Base-by-base conservation (phyloP, 2,113 vertebrate genomes). In the Scomber scombrus region DNA sequence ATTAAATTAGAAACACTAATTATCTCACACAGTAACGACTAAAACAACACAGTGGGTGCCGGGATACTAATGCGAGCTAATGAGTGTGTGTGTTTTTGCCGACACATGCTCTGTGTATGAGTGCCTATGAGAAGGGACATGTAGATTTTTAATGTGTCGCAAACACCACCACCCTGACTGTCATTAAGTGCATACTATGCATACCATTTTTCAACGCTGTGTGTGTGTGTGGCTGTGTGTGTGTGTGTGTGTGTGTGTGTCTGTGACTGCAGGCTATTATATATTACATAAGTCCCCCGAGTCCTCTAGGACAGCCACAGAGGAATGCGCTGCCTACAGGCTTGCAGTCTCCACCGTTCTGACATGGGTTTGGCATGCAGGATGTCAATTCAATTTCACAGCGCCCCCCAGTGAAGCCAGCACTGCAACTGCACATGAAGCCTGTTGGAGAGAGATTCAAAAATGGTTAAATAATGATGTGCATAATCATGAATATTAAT, bases 341-440 rank as follows among this genome's bases (percentile, higher is more conserved):
- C 75, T 95, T 95, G 11, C 98, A 99, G 0, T 96, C 95, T 11
- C 96, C 97, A 58, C 95, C 97, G 0, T 98, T 97, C 88, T 94
- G 96, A 84, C 98, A 99, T 4, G 97, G 97, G 75, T 97, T 97
- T 63, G 97, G 96, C 91, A 95, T 94, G 92, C 98, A 99, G 82
- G 96, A 95, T 13, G 97, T 97, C 85, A 98, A 91, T 88, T 96
- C 95, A 0, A 93, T 92, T 89, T 99, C 98, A 94, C 98, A 99
- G 80, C 96, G 96, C 81, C 93, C 96, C 46, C 98, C 98, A 0
- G 96, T 97, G 94, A 96, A 99, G 78, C 96, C 96, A 19, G 95
- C 91, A 9, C 95, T 94, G 91, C 98, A 99, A 93, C 92, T 95
- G 90, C 98, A 99, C 70, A 93, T 91, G 81, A 97, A 98, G 47